Conservation (phyloP, 2,797 vertebrate species). For the Chromobotia macracanthus region DNA sequence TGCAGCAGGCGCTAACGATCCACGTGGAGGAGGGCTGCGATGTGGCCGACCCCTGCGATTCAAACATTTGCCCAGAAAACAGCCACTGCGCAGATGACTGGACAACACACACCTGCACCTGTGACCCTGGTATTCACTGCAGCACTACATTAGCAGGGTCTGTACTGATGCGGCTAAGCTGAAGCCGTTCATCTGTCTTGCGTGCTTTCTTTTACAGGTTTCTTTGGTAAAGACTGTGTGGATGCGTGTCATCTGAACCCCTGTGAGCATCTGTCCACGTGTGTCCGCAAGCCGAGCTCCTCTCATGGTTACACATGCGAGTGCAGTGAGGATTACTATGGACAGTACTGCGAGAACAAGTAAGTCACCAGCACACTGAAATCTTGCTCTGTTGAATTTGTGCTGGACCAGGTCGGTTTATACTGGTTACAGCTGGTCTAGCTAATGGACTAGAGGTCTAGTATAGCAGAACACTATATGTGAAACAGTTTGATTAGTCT, state of each 20-base stretch:
- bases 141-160: neutral
- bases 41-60: conserved; percentile 85
- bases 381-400: conserved; percentile 29
- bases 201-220: conserved; percentile 75
- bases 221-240: conserved; percentile 89
- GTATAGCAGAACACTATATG: no score
- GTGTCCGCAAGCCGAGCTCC: conserved; percentile 85
- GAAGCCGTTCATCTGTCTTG: neutral
- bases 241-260: conserved; percentile 93
- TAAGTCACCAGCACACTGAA: conserved; percentile 67
- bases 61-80: conserved; percentile 88
- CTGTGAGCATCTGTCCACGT: conserved; percentile 90
- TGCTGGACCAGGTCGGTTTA: conserved; percentile 22
- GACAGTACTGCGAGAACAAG: conserved; percentile 96
- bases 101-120: conserved; percentile 88
- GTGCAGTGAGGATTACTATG: conserved; percentile 87
- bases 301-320: conserved; percentile 93
- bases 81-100: conserved; percentile 91
- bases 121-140: conserved; percentile 84
- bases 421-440: conserved; percentile 42
- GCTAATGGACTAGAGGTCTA: neutral
- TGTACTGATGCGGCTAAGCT: neutral
- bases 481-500: no score
- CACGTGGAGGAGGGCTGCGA: conserved; percentile 89
- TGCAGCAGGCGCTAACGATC: conserved; percentile 89